A percentile compares a stretch with the other conserved stretches of the same genome.
Conservation (phyloP, 2,888 invertebrate genomes). For the Machimus rusticus region DNA sequence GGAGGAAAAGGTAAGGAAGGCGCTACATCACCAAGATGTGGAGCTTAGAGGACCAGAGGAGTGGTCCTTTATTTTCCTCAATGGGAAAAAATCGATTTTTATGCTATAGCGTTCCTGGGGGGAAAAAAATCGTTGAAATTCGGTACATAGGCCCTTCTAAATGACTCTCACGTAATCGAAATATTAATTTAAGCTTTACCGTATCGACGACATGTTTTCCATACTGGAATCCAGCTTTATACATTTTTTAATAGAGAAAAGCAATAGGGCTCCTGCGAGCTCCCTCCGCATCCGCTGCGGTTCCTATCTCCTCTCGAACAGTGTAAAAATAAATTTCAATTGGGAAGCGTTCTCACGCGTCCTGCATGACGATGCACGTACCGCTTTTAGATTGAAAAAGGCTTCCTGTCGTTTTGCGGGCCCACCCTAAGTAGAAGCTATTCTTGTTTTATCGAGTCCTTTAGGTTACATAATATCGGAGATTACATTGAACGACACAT, state of each 20-base stretch:
- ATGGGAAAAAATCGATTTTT: slow-evolving; percentile 14
- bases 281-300: neutral
- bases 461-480: neutral
- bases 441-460: neutral
- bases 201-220: slow-evolving; percentile 25
- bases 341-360: neutral
- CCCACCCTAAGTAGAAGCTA: neutral
- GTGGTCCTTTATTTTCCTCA: neutral
- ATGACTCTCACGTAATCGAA: slow-evolving; percentile 25
- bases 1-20: neutral
- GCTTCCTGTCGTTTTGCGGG: neutral
- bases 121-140: neutral
- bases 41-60: neutral
- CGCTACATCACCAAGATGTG: neutral
- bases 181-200: slow-evolving; percentile 16
- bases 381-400: neutral
- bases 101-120: neutral
- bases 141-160: neutral
- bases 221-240: neutral
- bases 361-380: neutral
- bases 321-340: neutral
- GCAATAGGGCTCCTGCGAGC: neutral
- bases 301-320: neutral
- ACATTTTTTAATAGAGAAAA: neutral
- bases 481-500: neutral